Percentiles rank a stretch among this genome's conserved stretches.
These are phyloP conservation scores for Daubentonia madagascariensis DNA, from an alignment of 2,113 vertebrate species.

Conservation along the genomic window DNA sequence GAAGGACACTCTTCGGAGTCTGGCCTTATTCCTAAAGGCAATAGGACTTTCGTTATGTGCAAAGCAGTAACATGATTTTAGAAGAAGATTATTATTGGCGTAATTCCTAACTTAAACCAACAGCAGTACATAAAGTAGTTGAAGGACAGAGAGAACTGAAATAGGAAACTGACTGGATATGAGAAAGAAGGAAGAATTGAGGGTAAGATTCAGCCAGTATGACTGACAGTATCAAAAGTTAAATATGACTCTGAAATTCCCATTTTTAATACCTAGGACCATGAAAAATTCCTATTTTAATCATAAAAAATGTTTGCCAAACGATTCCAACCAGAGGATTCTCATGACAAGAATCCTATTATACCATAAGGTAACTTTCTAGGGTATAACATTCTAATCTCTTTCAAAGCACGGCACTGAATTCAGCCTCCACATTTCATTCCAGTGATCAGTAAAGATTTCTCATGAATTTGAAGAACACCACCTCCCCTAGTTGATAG, in stretches of 20 bases:
- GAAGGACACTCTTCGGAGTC: neutral
- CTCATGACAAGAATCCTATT: neutral
- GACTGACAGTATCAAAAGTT: neutral
- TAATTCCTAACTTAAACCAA: neutral
- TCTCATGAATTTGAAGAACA: neutral
- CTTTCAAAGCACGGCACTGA: neutral
- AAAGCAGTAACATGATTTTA: neutral
- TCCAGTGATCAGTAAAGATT: constrained; percentile 56
- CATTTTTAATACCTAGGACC: neutral
- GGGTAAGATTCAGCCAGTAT: neutral
- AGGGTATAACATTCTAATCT: constrained; percentile 10
- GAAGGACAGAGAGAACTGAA: neutral
- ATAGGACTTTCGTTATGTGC: neutral
- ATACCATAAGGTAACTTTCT: constrained; percentile 50
- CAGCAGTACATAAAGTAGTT: neutral
- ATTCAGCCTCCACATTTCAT: neutral
- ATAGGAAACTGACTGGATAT: neutral
- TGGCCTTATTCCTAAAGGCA: neutral
- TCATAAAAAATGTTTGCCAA: constrained; percentile 56
- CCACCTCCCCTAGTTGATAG: neutral
- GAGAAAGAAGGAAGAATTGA: neutral
- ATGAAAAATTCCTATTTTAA: constrained; percentile 32
- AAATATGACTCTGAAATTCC: neutral
- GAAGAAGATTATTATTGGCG: neutral
- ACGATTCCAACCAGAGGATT: constrained; percentile 23